phyloP scores from a whole-genome alignment of 2,113 vertebrate species.

The Ginglymostoma cirratum region DNA sequence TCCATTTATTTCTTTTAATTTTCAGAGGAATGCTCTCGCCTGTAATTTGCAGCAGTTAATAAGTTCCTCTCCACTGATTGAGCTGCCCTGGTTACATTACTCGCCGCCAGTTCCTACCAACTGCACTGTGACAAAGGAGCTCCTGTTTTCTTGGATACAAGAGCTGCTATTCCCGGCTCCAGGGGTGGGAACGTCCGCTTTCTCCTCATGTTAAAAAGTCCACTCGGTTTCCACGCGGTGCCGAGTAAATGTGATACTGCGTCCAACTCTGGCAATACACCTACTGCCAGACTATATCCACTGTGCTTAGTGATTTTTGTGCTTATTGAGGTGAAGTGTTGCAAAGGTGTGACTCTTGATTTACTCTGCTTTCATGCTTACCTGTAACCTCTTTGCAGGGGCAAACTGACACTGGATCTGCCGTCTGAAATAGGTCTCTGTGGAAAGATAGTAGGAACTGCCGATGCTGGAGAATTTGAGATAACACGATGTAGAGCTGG shows the following conservation, averaged over 20 bases:
- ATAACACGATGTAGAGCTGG: no score
- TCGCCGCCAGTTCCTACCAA: background rate
- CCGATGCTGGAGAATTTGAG: no score
- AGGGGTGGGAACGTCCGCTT: background rate
- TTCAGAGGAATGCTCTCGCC: background rate
- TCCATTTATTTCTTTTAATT: background rate
- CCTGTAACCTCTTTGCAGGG: background rate
- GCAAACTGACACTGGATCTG: background rate
- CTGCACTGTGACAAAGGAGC: background rate
- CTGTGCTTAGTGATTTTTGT: background rate
- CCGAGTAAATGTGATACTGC: background rate
- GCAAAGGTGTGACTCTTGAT: background rate
- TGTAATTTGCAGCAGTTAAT: background rate
- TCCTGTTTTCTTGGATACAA: background rate
- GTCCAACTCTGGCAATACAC: background rate
- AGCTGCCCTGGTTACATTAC: background rate
- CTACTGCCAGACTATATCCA: background rate
- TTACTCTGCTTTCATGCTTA: background rate
- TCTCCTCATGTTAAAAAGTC: background rate
- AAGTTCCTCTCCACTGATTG: background rate
- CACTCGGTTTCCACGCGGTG: background rate
- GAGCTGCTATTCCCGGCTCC: background rate
- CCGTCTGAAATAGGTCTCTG: background rate
- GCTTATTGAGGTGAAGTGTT: background rate
- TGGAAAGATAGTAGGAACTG: no score